Percentiles rank a stretch among this genome's conserved stretches.
Evolutionary conservation across 2,797 vertebrate species (phyloP).

Genomic region (Lophotriccus pileatus): DNA sequence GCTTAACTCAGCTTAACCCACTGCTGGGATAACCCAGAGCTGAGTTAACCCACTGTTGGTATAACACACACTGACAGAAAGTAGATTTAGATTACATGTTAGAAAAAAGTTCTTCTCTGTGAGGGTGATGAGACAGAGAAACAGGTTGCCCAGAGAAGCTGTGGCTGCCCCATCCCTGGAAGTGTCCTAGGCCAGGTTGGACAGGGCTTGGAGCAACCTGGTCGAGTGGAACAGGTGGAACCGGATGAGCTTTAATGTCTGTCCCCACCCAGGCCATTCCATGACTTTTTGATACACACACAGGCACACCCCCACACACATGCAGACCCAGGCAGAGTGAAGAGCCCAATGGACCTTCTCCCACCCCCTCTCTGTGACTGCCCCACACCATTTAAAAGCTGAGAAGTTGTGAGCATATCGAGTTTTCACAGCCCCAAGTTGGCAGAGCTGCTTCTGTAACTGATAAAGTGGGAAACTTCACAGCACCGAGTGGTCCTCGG

Average conservation of each 20-base stretch:
- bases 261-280: rapidly evolving
- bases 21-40: neutral
- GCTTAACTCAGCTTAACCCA: too few relatives aligned
- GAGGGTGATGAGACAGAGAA: neutral
- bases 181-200: rapidly evolving
- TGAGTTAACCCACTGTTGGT: neutral
- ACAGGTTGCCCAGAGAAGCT: neutral
- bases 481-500: neutral
- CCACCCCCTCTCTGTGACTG: rapidly evolving
- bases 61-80: neutral
- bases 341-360: rapidly evolving
- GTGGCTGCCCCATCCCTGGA: neutral
- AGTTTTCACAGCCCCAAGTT: neutral
- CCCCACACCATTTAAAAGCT: neutral
- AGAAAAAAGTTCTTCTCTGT: neutral
- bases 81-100: neutral
- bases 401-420: neutral
- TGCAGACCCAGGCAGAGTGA: rapidly evolving
- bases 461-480: slow-evolving; percentile 37
- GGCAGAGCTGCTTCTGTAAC: neutral
- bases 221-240: rapidly evolving
- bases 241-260: neutral
- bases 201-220: neutral
- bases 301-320: rapidly evolving
- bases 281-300: rapidly evolving